phyloP scores from a whole-genome alignment of 2,888 invertebrate genomes.

The Pollenia angustigena region DNA sequence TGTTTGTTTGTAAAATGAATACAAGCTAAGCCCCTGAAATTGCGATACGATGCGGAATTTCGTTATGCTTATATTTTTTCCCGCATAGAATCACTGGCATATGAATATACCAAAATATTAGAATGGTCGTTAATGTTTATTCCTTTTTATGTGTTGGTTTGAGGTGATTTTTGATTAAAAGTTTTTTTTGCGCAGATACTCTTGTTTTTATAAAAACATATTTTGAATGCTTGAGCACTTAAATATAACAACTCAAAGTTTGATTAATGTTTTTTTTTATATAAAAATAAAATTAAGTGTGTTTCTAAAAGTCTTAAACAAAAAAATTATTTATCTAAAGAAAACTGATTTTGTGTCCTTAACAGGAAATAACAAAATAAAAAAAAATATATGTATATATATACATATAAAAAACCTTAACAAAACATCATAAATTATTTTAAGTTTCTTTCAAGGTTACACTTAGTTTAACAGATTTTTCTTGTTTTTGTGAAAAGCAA shows the following conservation, averaged over 20 bases:
- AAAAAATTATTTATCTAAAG: slow-evolving; percentile 21
- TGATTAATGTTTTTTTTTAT: slow-evolving; percentile 50
- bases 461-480: slow-evolving; percentile 3
- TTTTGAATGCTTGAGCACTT: slow-evolving; percentile 39
- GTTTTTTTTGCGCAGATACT: not conserved
- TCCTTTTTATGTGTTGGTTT: not conserved
- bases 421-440: slow-evolving; percentile 17
- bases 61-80: too few relatives aligned
- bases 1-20: too few relatives aligned
- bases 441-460: not conserved
- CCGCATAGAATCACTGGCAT: too few relatives aligned
- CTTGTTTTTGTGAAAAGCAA: not conserved
- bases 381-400: too few relatives aligned
- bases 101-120: too few relatives aligned
- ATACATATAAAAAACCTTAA: not conserved
- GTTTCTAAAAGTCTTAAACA: not conserved
- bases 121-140: not conserved
- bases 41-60: too few relatives aligned
- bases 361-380: not conserved
- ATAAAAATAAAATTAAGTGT: not conserved
- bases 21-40: too few relatives aligned
- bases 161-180: slow-evolving; percentile 32
- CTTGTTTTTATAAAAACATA: slow-evolving; percentile 30
- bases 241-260: not conserved
- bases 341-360: slow-evolving; percentile 9